Evolutionary conservation across 2,888 invertebrate species (phyloP), one percentile per base, ranked within the genome.

Genomic region (Erebia ligea): DNA sequence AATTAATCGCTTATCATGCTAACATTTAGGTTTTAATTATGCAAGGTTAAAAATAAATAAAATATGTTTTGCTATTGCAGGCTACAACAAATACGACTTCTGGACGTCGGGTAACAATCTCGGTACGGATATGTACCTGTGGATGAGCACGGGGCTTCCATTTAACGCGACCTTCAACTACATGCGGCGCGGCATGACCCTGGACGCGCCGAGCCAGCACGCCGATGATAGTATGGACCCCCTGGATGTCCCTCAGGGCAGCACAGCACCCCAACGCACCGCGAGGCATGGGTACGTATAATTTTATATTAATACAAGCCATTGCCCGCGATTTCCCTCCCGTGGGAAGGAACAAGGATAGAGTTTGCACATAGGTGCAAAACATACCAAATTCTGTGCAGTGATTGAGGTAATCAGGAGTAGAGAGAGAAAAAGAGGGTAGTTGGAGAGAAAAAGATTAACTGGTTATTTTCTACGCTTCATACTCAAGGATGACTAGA

Each of bases 131-230:
- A 97, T 97, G 96, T 96, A 96, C 88, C 92, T 97, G 72, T 98
- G 97, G 97, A 97, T 97, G 97, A 97, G 97, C 85, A 97, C 97
- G 50, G 97, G 97, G 15, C 89, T 97, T 73, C 97, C 97, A 50
- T 97, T 97, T 91, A 97, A 98, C 87, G 96, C 97, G 34, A 97
- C 97, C n/a, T 97, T 97, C 88, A 96, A 97, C 89, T 97, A 96
- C 87, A 97, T 97, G 95, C 81, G 92, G 75, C 84, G 93, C 45
- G 45, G 45, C 48, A 94, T 96, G 81, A 85, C 89, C 63, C 87
- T 94, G 71, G 94, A 93, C 74, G 90, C 94, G 71, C 92, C 95
- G 21, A 93, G 92, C 82, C 94, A 94, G 73, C 92, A 91, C 73
- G 83, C 93, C 21, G 94, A 94, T 76, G 93, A 94, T 83, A 94